Evolutionary conservation across 1,140 invertebrate genomes (phyloP).

Genomic region (Aphaenogaster rudis): DNA sequence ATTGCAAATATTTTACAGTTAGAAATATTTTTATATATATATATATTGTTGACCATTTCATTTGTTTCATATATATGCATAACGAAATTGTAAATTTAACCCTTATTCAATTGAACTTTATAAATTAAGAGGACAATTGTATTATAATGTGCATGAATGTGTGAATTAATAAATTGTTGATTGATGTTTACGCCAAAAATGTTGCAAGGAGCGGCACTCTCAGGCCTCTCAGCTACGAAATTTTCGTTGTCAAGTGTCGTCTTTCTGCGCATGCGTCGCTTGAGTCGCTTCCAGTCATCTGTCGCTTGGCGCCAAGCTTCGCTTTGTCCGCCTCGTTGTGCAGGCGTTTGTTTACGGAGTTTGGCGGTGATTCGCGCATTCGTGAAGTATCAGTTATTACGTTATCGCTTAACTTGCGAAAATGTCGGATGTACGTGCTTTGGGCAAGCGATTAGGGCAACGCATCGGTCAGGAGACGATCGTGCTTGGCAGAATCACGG

Average conservation of each 20-base stretch:
- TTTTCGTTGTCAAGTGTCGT: no score
- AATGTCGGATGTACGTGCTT: slow-evolving; percentile 31
- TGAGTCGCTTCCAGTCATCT: slow-evolving; percentile 22
- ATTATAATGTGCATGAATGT: not conserved
- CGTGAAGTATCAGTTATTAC: not conserved
- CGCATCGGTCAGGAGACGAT: slow-evolving; percentile 75
- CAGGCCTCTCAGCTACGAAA: no score
- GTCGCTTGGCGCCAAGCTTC: slow-evolving; percentile 59
- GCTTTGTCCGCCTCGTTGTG: not conserved
- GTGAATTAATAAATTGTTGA: not conserved
- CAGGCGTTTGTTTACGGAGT: not conserved
- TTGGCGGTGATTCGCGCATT: not conserved
- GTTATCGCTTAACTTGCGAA: not conserved
- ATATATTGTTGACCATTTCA: no score
- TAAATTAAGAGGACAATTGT: not conserved
- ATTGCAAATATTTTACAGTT: no score
- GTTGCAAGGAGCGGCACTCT: no score
- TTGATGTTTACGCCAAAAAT: no score
- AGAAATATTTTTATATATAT: no score
- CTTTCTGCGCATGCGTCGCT: not conserved
- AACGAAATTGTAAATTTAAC: no score
- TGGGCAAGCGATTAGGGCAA: slow-evolving; percentile 62
- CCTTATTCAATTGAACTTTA: no score
- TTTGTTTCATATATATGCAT: no score
- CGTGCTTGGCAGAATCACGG: slow-evolving; percentile 77